Evolutionary conservation across 92 coral and sea anemone species (phyloP), one percentile per base, ranked within the genome.

Genomic region (Porites cylindrica): DNA sequence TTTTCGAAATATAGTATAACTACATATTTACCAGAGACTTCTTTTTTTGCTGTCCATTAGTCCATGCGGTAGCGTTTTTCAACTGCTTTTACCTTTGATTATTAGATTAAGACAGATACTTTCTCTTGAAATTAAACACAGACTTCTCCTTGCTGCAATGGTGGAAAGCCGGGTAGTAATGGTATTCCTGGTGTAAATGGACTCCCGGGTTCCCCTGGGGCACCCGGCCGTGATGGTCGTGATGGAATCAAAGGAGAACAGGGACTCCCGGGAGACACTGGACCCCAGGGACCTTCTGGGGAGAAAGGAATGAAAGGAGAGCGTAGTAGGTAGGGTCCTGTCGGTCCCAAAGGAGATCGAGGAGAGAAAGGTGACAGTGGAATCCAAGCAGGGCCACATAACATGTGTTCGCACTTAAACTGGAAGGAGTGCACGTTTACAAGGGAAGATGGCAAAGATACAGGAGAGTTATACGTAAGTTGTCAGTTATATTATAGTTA

Each of bases 201-300:
- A 10, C 12, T 26, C 19, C 76, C 53, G 14, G 52, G 54, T 16
- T 16, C 17, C 17, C 13, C 61, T 56, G 61, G 61, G 61, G 61
- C 17, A 56, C 12, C 61, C 16, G 61, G 61, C 61, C 61, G 61
- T 9, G 61, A 56, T 56, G 61, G 61, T 10, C 61, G 61, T 56
- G 61, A 56, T 14, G 76, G 76, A 71, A 56, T 17, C 59, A 71
- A 71, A 71, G 76, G 56, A 47, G 53, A 62, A 62, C 66, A 62
- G 18, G 24, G 66, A 2, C 17, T 24, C 21, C 66, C n/a, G 24
- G 66, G 21, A 14, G n/a, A 71, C 54, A 12, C 21, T 71, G 76
- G 76, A 71, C 53, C 53, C 53, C 76, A 71, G n/a, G 76, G 76
- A 70, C 74, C 74, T 14, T 19, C 74, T 13, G 74, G 74, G 7